phyloP scores from a whole-genome alignment of 2,113 vertebrate genomes.

The Mus spicilegus region DNA sequence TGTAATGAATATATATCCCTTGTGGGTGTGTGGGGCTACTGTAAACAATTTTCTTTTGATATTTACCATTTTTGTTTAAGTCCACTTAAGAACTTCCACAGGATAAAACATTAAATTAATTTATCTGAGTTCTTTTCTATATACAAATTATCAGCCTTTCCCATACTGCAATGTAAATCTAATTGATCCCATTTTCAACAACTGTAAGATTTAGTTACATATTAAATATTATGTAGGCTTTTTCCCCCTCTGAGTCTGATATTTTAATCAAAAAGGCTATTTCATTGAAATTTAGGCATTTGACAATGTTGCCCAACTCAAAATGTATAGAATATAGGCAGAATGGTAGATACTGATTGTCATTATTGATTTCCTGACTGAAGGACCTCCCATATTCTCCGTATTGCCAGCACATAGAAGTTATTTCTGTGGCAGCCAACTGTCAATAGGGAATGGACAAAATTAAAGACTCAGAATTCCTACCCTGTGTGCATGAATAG shows the following conservation, averaged over 20 bases:
- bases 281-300: slow-evolving; percentile 20
- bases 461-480: not conserved
- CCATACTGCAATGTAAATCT: not conserved
- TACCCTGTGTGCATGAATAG: not conserved
- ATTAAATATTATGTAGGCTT: slow-evolving; percentile 25
- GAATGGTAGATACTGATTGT: not conserved
- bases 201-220: slow-evolving; percentile 28
- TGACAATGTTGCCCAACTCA: not conserved
- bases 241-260: not conserved
- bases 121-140: slow-evolving; percentile 7
- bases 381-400: not conserved
- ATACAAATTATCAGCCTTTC: not conserved
- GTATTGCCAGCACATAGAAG: not conserved
- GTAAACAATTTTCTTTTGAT: slow-evolving; percentile 18
- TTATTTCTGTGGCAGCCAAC: not conserved
- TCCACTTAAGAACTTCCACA: not conserved
- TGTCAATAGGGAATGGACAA: not conserved
- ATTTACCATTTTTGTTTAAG: not conserved
- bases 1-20: not conserved
- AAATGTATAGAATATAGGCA: not conserved
- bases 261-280: slow-evolving; percentile 12
- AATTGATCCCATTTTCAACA: not conserved
- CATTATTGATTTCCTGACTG: not conserved
- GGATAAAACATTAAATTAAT: slow-evolving; percentile 12
- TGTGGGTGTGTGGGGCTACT: not conserved